Base-by-base conservation (phyloP, 2,888 invertebrate genomes). In the Scotopteryx bipunctaria region DNA sequence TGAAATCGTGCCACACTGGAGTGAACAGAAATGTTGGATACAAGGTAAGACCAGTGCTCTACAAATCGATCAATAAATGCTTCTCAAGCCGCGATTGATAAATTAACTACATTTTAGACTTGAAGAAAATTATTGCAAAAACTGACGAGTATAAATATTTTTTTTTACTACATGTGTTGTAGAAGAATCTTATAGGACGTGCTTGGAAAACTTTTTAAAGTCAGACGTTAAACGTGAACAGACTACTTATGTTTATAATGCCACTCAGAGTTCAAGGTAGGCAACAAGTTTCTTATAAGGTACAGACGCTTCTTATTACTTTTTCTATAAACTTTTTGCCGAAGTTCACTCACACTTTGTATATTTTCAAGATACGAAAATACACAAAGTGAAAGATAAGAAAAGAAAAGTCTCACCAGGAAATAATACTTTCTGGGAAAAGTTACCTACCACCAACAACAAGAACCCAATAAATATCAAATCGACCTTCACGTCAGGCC, bases 1-100 rank as follows among this genome's bases (percentile, higher is more conserved):
- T 95, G 38, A 95, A 94, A 67, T 96, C 97, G 0, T 98, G 97
- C 68, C 97, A 97, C 75, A 96, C 97, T 1, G 96, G 96, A 6
- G 94, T 96, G 54, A 96, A 96, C 45, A 93, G 96, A 57, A 97
- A 97, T 70, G 97, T 97, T 4, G 97, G 97, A 15, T 98, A 97
- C 88, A 95, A 96, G 83, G 92, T 92, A 71, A 69, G 67, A n/a
- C n/a, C n/a, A n/a, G n/a, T n/a, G n/a, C n/a, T n/a, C n/a, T n/a
- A n/a, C n/a, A n/a, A n/a, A n/a, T n/a, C n/a, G n/a, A n/a, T n/a
- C n/a, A n/a, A n/a, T n/a, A n/a, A n/a, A n/a, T n/a, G n/a, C n/a
- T n/a, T n/a, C n/a, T n/a, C n/a, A n/a, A n/a, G n/a, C n/a, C n/a
- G n/a, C n/a, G n/a, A n/a, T n/a, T n/a, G n/a, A n/a, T n/a, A n/a